phyloP scores from a whole-genome alignment of 2,113 vertebrate genomes.

The Ailurus styani region DNA sequence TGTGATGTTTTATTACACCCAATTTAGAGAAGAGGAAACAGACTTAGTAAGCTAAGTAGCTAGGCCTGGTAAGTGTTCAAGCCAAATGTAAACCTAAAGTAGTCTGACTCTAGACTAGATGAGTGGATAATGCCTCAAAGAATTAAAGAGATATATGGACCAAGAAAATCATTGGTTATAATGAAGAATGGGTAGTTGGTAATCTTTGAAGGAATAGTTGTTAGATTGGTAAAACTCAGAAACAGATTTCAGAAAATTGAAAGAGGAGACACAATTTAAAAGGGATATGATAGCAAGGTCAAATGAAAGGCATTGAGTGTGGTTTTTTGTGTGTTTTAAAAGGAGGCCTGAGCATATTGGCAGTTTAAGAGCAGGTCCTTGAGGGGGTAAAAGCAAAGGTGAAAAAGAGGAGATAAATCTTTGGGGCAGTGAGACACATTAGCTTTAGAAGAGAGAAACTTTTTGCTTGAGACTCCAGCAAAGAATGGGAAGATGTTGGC shows the following conservation, averaged over 20 bases:
- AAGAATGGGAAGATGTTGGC: not conserved
- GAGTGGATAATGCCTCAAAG: not conserved
- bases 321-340: not conserved
- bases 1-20: not conserved
- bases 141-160: not conserved
- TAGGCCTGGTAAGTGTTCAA: not conserved
- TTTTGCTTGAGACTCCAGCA: not conserved
- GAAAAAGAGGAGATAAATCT: not conserved
- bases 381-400: not conserved
- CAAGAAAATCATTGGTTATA: not conserved
- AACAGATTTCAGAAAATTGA: not conserved
- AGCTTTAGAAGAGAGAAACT: not conserved
- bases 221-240: not conserved
- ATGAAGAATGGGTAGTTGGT: not conserved
- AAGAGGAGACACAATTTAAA: not conserved
- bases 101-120: not conserved
- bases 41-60: not conserved
- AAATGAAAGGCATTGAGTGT: not conserved
- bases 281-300: not conserved
- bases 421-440: not conserved
- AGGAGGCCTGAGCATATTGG: not conserved
- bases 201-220: not conserved
- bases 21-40: not conserved
- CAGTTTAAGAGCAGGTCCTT: not conserved
- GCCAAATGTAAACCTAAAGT: not conserved